phyloP scores from a whole-genome alignment of 2,797 vertebrate genomes.

The Buceros bicornis region DNA sequence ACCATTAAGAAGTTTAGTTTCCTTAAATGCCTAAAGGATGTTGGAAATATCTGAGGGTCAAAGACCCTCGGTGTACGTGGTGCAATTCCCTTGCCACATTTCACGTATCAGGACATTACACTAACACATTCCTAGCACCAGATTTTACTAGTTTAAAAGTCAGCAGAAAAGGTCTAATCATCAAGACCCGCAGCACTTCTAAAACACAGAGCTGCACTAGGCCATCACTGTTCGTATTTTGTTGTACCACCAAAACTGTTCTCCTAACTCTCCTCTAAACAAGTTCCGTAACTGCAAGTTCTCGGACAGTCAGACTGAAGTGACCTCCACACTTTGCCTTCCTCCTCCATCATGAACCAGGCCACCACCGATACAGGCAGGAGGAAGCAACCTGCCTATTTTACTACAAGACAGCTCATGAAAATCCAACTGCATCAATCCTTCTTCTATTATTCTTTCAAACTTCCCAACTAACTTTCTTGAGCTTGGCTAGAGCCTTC shows the following conservation, averaged over 20 bases:
- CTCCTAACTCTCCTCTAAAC: not conserved
- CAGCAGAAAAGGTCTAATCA: not conserved
- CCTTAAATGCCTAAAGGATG: not conserved
- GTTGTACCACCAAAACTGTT: not conserved
- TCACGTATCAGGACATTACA: not conserved
- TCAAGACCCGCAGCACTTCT: not conserved
- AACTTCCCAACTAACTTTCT: constrained; percentile 74
- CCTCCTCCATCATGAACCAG: not conserved
- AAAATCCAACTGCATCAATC: constrained; percentile 83
- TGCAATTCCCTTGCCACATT: not conserved
- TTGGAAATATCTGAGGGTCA: not conserved
- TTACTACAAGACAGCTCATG: constrained; percentile 77
- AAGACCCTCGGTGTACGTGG: not conserved
- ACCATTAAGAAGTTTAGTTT: not conserved
- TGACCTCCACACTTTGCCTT: constrained; percentile 31
- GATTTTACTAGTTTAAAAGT: constrained; percentile 5
- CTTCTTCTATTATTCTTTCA: constrained; percentile 64
- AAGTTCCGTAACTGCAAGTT: constrained; percentile 15
- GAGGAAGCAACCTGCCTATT: constrained; percentile 63
- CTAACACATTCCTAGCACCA: not conserved
- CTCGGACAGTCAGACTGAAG: constrained; percentile 48
- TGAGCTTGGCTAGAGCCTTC: constrained; percentile 67
- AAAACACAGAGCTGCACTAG: not conserved
- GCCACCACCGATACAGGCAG: not conserved
- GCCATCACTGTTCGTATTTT: constrained; percentile 11